Evolutionary conservation across 2,113 vertebrate genomes (phyloP).

Genomic region (Octodon degus): DNA sequence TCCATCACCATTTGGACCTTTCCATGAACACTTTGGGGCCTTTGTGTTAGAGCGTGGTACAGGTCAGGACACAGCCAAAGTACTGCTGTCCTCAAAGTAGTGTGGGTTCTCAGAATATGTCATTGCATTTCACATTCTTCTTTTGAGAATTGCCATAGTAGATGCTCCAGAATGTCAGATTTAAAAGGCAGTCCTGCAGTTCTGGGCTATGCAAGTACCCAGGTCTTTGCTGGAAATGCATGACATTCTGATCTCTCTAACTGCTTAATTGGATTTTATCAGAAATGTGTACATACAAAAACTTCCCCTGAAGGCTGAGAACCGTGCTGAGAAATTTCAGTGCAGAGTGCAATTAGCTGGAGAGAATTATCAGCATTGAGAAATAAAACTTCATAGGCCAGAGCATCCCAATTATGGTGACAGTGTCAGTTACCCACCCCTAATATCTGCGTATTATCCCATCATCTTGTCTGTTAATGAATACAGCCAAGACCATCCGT

Average conservation of each 20-base stretch:
- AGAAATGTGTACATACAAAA: not conserved
- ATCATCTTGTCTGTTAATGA: not conserved
- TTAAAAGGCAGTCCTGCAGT: not conserved
- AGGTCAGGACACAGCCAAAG: not conserved
- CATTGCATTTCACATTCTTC: accelerated
- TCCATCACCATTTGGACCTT: accelerated
- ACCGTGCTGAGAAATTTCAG: conserved; percentile 41
- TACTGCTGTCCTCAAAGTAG: accelerated
- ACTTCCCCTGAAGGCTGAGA: not conserved
- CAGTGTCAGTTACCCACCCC: not conserved
- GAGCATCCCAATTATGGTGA: not conserved
- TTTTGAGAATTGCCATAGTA: accelerated
- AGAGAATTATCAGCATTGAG: conserved; percentile 35
- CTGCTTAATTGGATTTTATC: conserved; percentile 11
- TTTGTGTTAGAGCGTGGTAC: accelerated
- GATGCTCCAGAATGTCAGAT: not conserved
- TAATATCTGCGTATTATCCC: not conserved
- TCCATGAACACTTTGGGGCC: accelerated
- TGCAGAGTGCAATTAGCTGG: conserved; percentile 16
- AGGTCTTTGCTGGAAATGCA: not conserved
- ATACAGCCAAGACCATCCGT: not conserved
- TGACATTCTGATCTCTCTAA: not conserved
- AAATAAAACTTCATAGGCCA: not conserved
- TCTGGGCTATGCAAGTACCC: too few species aligned
- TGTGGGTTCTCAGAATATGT: not conserved